phyloP scores from a whole-genome alignment of 2,888 invertebrate species.

The Tetheella fluctuosa region DNA sequence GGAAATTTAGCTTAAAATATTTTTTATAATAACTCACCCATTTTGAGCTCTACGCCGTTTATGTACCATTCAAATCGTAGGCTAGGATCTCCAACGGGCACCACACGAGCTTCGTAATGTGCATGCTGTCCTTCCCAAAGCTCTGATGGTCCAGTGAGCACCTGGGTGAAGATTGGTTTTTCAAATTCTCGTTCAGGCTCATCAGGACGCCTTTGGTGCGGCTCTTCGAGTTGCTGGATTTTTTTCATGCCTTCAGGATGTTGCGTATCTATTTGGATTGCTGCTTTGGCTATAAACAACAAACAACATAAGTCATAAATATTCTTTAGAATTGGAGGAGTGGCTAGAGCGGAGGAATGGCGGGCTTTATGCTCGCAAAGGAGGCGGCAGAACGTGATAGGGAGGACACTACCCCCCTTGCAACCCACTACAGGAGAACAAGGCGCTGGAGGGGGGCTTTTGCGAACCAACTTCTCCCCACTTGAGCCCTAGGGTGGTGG shows the following conservation, averaged over 20 bases:
- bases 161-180: constrained; percentile 95
- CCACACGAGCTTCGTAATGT: constrained; percentile 95
- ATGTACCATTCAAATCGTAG: constrained; percentile 98
- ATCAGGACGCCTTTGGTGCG: constrained; percentile 87
- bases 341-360: no score
- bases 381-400: no score
- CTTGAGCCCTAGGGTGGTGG: no score
- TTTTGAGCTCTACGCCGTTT: constrained; percentile 95
- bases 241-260: constrained; percentile 97
- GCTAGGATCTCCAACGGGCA: constrained; percentile 96
- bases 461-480: no score
- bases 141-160: constrained; percentile 94
- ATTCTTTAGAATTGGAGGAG: no score
- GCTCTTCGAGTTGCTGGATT: constrained; percentile 93
- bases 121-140: constrained; percentile 96
- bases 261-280: constrained; percentile 94
- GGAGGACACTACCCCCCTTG: no score
- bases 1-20: neutral
- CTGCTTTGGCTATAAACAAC: constrained; percentile 87
- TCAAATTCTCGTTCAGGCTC: constrained; percentile 93
- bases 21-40: constrained; percentile 85
- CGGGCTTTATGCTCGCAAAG: no score
- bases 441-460: no score
- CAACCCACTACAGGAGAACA: no score
- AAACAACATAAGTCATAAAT: neutral